Evolutionary conservation across 2,888 invertebrate genomes (phyloP), one percentile per base, ranked within the genome.

Genomic region (Neocrepidodera transversa): DNA sequence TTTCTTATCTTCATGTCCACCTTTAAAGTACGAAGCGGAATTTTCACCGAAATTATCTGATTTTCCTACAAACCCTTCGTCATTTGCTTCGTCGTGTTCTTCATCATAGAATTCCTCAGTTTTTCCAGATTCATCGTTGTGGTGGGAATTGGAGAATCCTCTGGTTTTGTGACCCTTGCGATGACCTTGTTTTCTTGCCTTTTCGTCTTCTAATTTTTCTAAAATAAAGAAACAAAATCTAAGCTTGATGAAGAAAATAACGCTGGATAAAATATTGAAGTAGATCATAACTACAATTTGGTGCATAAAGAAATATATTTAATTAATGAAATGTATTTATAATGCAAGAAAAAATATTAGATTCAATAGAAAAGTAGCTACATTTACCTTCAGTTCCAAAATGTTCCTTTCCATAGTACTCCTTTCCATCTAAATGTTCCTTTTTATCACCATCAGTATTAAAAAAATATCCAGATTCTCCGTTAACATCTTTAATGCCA

Each of bases 31-130:
- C 71, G 84, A 82, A 13, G 82, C 81, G 1, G 83, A 77, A 20
- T 85, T 82, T 68, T 86, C 84, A 0, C 86, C 87, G 66, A 84
- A 86, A 1, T 82, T 79, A 1, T 84, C 85, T 55, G 82, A 80
- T 66, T 85, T 82, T 30, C 85, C 84, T 5, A 83, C 84, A 62
- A 82, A 82, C 23, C 83, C 73, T 70, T 82, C 81, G 68, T 85
- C 83, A 66, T 85, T 84, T 0, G 84, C 86, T 73, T 86, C 86
- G 69, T 87, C 86, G 66, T 87, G 84, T 14, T 83, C 85, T 68
- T 86, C 87, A 58, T 87, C 87, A 68, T 85, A 87, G 79, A 83
- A 87, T 70, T 82, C 85, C 71, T 86, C 86, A 1, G 85, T 83
- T 72, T 86, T 85, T 56, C 85, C 86, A 65, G 85, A 83, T 69